Conservation (phyloP, 2,797 vertebrate species). For the Prionace glauca region DNA sequence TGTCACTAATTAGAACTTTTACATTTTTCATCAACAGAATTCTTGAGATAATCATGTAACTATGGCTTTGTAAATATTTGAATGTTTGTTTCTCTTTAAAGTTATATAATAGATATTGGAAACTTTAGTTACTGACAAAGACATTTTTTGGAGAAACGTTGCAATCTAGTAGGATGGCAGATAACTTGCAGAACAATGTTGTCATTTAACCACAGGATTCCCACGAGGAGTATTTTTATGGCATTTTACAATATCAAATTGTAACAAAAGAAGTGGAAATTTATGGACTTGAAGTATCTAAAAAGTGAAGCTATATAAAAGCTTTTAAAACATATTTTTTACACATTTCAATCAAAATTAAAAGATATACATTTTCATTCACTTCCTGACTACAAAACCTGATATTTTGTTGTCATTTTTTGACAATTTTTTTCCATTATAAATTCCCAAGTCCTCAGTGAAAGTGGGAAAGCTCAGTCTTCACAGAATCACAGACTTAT, state of each 20-base stretch:
- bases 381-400: not conserved
- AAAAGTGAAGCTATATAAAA: not conserved
- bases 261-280: not conserved
- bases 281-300: not conserved
- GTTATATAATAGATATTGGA: not conserved
- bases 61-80: not conserved
- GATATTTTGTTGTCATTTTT: not conserved
- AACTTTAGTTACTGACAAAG: not conserved
- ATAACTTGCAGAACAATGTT: not conserved
- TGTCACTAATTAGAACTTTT: not conserved
- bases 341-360: not conserved
- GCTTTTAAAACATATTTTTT: not conserved
- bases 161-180: not conserved
- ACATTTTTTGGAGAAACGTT: not conserved
- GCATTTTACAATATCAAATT: not conserved
- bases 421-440: not conserved
- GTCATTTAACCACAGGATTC: not conserved
- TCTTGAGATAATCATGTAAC: not conserved
- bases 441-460: not conserved
- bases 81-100: not conserved
- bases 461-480: not conserved
- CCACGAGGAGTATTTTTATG: not conserved
- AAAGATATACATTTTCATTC: not conserved
- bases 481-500: too few relatives aligned
- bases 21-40: not conserved